Base-by-base conservation (phyloP, 2,888 invertebrate species). In the Xestia c-nigrum region DNA sequence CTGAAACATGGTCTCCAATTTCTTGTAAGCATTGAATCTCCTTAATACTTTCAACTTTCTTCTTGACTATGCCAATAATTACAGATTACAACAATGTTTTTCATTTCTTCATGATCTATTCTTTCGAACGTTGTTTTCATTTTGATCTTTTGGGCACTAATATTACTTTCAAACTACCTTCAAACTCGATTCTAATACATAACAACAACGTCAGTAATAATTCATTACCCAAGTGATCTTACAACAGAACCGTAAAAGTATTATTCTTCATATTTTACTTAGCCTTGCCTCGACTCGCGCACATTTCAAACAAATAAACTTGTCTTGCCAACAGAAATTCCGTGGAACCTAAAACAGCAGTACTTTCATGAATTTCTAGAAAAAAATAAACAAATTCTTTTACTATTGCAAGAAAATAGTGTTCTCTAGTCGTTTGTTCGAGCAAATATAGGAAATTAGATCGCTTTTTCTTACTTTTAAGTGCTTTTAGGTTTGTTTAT, bases 401-500 rank as follows among this genome's bases (percentile, higher is more conserved):
- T 38, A 64, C 43, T 59, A 71, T 52, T 12, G 59, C 55, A 69
- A 70, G 76, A 65, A 78, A 78, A 72, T 77, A 69, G 72, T 67
- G 61, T 74, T 72, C 70, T 80, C 66, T 72, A 70, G 76, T 69
- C 76, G 71, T 85, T 84, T 80, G 72, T 64, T 66, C 40, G 63
- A 68, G 59, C 74, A 76, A 85, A 83, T 83, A 74, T 63, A 85
- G 86, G 69, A 72, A 84, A 84, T 84, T 84, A 85, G 83, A 83
- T 72, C 43, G 59, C 16, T 66, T 74, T 83, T 74, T 84, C 69
- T 64, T 86, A 83, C 68, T 78, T 83, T 74, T 84, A 74, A 85
- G 83, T 83, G 83, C 61, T 84, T 72, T 74, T 63, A 16, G 10
- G 43, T 66, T 69, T 64, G 21, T 78, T 85, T 85, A 55, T 78